A percentile compares a stretch with the other conserved stretches of the same genome.
phyloP scores from a whole-genome alignment of 2,113 vertebrate species.

The Ploceus nigricollis region DNA sequence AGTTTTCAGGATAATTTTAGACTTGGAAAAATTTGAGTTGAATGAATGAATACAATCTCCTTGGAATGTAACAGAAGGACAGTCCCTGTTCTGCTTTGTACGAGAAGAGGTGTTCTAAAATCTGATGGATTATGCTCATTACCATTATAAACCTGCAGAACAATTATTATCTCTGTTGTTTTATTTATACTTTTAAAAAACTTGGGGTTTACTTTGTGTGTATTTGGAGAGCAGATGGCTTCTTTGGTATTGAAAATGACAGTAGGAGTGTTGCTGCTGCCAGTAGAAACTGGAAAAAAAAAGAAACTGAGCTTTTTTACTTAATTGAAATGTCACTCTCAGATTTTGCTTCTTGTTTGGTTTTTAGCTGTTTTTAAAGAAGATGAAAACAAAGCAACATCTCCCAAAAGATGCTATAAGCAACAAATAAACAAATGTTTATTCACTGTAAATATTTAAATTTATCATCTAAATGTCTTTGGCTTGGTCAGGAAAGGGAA shows the following conservation, averaged over 20 bases:
- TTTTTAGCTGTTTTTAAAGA: background rate
- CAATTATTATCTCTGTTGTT: background rate
- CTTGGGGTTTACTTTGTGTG: background rate
- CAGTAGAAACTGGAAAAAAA: background rate
- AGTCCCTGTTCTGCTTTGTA: background rate
- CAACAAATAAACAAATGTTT: background rate
- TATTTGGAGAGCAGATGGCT: constrained; percentile 33
- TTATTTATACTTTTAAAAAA: background rate
- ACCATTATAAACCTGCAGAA: background rate
- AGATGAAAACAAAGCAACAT: background rate
- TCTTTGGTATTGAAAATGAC: constrained; percentile 36
- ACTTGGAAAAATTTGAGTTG: background rate
- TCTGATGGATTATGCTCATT: background rate
- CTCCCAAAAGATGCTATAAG: background rate
- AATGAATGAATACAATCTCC: background rate
- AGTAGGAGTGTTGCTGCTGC: background rate
- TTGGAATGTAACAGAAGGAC: background rate
- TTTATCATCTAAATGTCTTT: background rate
- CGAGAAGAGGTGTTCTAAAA: background rate
- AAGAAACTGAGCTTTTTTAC: background rate
- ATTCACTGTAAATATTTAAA: background rate
- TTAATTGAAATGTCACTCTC: background rate
- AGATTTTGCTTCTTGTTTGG: background rate
- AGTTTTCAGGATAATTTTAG: background rate
- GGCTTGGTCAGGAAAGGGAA: background rate